Conservation (phyloP, 2,113 vertebrate species). For the Neodon shergylaensis region DNA sequence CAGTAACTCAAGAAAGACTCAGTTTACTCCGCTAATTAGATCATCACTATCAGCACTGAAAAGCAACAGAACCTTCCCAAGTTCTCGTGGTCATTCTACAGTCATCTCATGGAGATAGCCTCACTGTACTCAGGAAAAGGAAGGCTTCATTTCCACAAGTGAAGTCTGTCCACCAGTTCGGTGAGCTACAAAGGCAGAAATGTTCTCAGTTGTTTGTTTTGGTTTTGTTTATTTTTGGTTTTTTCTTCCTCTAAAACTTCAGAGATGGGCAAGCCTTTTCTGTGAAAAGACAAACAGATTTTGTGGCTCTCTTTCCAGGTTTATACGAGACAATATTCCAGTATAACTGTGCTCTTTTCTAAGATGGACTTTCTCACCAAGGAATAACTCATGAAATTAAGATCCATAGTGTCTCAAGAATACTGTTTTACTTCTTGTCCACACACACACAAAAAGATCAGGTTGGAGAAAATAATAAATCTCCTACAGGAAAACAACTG, state of each 20-base stretch:
- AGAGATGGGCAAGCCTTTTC: accelerated
- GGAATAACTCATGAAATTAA: neutral
- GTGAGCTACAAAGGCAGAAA: neutral
- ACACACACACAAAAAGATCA: neutral
- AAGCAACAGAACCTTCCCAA: neutral
- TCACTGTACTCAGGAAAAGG: neutral
- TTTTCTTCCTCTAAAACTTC: neutral
- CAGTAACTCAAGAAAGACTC: neutral
- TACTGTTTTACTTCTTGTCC: neutral
- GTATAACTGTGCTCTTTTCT: neutral
- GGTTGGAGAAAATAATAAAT: neutral
- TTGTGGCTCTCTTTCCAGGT: neutral
- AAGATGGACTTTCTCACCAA: neutral
- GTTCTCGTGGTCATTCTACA: slow-evolving; percentile 1
- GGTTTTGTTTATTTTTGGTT: neutral
- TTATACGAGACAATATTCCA: neutral
- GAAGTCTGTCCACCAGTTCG: neutral
- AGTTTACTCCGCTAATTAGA: neutral
- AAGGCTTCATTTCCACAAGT: neutral
- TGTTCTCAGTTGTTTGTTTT: neutral
- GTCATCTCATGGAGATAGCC: neutral
- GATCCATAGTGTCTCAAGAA: neutral
- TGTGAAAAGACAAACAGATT: neutral
- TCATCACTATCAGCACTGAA: slow-evolving; percentile 19
- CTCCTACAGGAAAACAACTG: neutral